These are phyloP conservation scores for Eonycteris spelaea DNA, from an alignment of 2,113 vertebrate species.

Conservation along the genomic window DNA sequence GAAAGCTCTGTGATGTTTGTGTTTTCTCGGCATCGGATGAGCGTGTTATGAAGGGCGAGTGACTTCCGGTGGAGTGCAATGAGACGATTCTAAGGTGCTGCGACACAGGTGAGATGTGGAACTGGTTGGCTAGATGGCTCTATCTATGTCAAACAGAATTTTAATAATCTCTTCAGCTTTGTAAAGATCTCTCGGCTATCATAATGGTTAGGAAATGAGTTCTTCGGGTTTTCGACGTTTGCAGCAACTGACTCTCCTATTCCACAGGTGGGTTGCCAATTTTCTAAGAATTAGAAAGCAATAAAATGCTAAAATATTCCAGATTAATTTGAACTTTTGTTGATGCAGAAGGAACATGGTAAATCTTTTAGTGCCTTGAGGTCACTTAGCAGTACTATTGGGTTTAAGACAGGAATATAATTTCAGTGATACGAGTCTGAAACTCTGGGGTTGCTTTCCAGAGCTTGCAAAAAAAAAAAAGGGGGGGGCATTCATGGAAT, in stretches of 20 bases:
- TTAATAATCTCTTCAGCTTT: conserved; percentile 45
- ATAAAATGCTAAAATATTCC: background rate
- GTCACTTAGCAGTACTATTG: background rate
- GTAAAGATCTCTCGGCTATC: conserved; percentile 28
- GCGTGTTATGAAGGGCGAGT: conserved; percentile 51
- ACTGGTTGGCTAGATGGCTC: conserved; percentile 26
- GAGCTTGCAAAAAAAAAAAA: background rate
- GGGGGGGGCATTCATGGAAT: background rate
- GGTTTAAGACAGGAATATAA: conserved; percentile 11
- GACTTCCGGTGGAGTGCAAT: conserved; percentile 53
- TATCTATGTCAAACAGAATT: background rate
- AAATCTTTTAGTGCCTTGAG: background rate
- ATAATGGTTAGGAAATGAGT: conserved; percentile 19
- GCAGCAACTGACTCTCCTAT: background rate
- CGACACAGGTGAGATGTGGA: background rate
- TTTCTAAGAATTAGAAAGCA: conserved; percentile 8
- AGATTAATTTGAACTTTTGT: background rate
- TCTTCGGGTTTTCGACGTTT: conserved; percentile 14
- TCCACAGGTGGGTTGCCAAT: background rate
- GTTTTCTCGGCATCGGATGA: conserved; percentile 27
- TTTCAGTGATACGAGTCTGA: background rate
- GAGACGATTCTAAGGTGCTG: conserved; percentile 40
- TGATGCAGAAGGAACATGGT: background rate
- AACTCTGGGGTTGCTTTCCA: background rate
- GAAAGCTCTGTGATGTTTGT: conserved; percentile 39